A percentile compares a stretch with the other conserved stretches of the same genome.
These are phyloP conservation scores for Mus spicilegus DNA, from an alignment of 2,113 vertebrate genomes.

Conservation along the genomic window DNA sequence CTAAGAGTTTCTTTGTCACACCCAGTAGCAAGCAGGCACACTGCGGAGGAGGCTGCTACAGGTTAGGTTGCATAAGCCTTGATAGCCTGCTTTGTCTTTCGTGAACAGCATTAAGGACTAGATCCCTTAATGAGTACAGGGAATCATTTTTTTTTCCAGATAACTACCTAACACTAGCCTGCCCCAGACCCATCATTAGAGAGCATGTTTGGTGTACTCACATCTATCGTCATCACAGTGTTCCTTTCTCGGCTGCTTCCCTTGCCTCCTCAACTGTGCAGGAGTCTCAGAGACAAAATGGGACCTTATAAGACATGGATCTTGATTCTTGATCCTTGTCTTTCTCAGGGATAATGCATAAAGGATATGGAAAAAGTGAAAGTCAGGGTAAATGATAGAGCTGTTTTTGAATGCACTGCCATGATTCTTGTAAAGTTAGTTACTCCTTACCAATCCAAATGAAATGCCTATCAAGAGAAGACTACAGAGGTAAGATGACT, in stretches of 20 bases:
- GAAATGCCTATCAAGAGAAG: neutral
- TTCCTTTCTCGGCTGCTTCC: too few species aligned
- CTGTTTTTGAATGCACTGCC: neutral
- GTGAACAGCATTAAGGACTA: neutral
- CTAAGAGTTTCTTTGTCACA: neutral
- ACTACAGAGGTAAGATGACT: too few species aligned
- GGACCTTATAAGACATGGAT: neutral
- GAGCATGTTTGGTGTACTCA: too few species aligned
- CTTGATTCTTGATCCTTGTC: neutral
- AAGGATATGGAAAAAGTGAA: neutral
- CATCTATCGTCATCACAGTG: too few species aligned
- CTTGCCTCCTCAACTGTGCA: too few species aligned
- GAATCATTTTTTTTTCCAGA: neutral
- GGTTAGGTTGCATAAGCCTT: neutral
- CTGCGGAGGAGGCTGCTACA: too few species aligned
- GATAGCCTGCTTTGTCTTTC: neutral
- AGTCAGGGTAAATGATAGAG: neutral
- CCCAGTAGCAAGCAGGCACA: neutral
- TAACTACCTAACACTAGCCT: neutral
- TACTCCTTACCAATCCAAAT: neutral
- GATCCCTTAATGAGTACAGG: too few species aligned
- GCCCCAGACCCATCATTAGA: neutral
- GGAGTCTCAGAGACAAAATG: neutral
- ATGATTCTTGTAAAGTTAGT: neutral
- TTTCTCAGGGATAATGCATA: neutral